Percentiles rank a stretch among this genome's conserved stretches.
phyloP scores from a whole-genome alignment of 1,140 invertebrate species.

The Drosophila gunungcola region DNA sequence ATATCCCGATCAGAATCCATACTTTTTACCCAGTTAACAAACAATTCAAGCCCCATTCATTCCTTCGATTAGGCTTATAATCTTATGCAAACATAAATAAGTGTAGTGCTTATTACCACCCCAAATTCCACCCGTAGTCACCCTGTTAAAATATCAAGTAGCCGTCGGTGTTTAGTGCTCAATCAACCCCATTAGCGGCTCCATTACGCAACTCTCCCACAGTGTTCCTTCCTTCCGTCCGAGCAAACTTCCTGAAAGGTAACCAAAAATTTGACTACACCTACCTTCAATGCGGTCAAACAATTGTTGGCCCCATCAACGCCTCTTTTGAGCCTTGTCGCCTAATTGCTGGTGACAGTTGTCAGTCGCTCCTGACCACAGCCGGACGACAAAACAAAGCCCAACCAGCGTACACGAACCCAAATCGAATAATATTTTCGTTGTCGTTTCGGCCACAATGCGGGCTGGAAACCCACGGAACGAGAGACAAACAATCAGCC shows the following conservation, averaged over 20 bases:
- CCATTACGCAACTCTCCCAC: conserved; percentile 28
- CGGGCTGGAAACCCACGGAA: conserved; percentile 40
- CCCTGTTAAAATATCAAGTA: conserved; percentile 29
- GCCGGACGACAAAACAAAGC: conserved; percentile 28
- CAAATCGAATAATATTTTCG: conserved; percentile 81
- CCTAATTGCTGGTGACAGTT: conserved; percentile 80
- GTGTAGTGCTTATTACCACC: not conserved
- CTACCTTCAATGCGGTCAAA: conserved; percentile 2
- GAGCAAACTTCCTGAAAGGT: conserved; percentile 51
- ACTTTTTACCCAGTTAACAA: not conserved
- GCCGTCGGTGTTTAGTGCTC: conserved; percentile 44
- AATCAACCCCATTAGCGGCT: conserved; percentile 46
- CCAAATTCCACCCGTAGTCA: conserved; percentile 3
- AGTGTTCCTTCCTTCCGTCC: conserved; percentile 3
- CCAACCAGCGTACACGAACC: conserved; percentile 13
- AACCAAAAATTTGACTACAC: conserved; percentile 32
- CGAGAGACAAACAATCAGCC: conserved; percentile 59
- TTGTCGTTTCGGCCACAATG: conserved; percentile 70
- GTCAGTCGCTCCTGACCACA: conserved; percentile 37
- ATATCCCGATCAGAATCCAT: too few relatives aligned
- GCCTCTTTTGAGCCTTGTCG: conserved; percentile 55
- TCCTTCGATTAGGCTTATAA: conserved; percentile 25
- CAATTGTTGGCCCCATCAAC: conserved; percentile 59
- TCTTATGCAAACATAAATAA: conserved; percentile 14
- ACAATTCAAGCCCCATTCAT: not conserved